A percentile compares a stretch with the other conserved stretches of the same genome.
Evolutionary conservation across 2,888 invertebrate genomes (phyloP).

Genomic region (Archips crataeganus): DNA sequence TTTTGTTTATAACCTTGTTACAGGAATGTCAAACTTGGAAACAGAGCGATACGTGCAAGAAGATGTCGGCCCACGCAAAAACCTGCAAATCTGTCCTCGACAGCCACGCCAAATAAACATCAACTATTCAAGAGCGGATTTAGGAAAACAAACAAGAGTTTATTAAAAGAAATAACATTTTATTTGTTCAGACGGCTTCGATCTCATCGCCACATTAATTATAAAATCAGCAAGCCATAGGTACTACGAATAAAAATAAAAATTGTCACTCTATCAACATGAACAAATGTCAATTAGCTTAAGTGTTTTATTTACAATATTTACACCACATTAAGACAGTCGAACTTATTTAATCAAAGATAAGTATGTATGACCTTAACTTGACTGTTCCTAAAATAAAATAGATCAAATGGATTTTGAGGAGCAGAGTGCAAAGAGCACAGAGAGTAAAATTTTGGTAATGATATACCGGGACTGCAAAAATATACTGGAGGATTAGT

Average conservation of each 20-base stretch:
- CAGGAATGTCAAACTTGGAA: conserved; percentile 57
- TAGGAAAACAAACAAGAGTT: conserved; percentile 51
- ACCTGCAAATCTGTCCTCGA: conserved; percentile 47
- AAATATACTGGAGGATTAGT: too few relatives aligned
- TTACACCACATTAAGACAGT: conserved; percentile 51
- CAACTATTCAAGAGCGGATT: neutral
- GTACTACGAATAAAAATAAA: conserved; percentile 47
- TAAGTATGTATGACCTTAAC: conserved; percentile 4
- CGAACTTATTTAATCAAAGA: neutral
- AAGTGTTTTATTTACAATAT: conserved; percentile 59
- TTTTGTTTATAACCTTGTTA: conserved; percentile 27
- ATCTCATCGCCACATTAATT: conserved; percentile 52
- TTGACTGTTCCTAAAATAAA: neutral
- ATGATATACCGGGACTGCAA: too few relatives aligned
- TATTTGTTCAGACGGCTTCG: conserved; percentile 69
- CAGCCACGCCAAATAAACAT: conserved; percentile 9
- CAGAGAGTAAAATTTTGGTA: too few relatives aligned
- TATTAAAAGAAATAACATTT: conserved; percentile 80
- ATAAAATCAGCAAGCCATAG: conserved; percentile 42
- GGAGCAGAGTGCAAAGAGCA: too few relatives aligned
- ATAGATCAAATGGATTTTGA: neutral
- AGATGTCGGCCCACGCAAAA: conserved; percentile 47
- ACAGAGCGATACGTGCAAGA: conserved; percentile 46
- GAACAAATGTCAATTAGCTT: conserved; percentile 42
- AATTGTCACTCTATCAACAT: conserved; percentile 48